Base-by-base conservation (phyloP, 2,888 invertebrate species). In the Xanthorhoe designata region DNA sequence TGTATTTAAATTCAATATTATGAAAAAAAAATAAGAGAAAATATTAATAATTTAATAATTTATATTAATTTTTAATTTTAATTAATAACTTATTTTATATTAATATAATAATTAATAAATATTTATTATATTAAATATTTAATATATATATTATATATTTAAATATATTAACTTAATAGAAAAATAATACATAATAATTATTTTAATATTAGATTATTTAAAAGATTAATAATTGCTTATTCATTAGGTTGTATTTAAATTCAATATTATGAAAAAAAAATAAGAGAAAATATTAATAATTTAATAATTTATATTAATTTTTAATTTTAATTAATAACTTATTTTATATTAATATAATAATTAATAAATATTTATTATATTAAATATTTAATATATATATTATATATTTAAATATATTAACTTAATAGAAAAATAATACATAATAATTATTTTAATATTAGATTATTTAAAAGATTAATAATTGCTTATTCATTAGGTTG, bases 1-100 rank as follows among this genome's bases (percentile, higher is more conserved):
- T 51, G 51, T 61, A 72, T 79, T 81, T 72, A 78, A 68, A 73
- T 71, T 72, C 9, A 76, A 76, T 79, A 77, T 78, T 79, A 80
- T 75, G 53, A 76, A 78, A 66, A 73, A 61, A 75, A 74, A 75
- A 15, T 47, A 45, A 73, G 5, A 51, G 19, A 51, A 24, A 54
- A 61, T 58, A 67, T 67, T 65, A 59, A 73, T n/a, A 24, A 56
- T 56, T n/a, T 56, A 54, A 18, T 18, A 18, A 56, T 56, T 24
- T 18, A 56, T 56, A 56, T 56, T 51, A 51, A 29, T 60, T 45
- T 32, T 42, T 52, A 24, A 52, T 71, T 69, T 75, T 65, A 61
- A 70, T 69, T 65, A 38, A 64, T 57, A 56, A 62, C 61, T 66
- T 60, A 53, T 68, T 24, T 53, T 19, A 65, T 69, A 57, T 57